Evolutionary conservation across 2,888 invertebrate species (phyloP), one percentile per base, ranked within the genome.

Genomic region (Holacanthella duospinosa): DNA sequence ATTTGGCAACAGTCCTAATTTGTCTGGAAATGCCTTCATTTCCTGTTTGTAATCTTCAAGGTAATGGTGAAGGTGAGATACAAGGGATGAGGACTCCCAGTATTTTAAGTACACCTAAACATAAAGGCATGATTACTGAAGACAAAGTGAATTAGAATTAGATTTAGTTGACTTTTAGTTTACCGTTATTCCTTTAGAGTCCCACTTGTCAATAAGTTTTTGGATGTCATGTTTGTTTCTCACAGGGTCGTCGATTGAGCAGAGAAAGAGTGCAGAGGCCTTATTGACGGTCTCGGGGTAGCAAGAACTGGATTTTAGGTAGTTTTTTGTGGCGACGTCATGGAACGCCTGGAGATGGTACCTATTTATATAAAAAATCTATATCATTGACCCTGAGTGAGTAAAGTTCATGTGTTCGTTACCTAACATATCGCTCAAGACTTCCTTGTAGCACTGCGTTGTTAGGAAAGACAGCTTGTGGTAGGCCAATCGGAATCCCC

Each of bases 301-400:
- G 79, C 87, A 82, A 75, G 87, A 86, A 74, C 90, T 89, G 12
- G 91, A 86, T 62, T 86, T 81, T 73, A 88, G 82, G 77, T 93
- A 93, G 80, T 93, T 91, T 60, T 84, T 81, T 0, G 92, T 93
- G 3, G 92, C 88, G 48, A 85, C 84, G 55, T 87, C 84, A 76
- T 91, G 84, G 80, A 92, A 91, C 63, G 87, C 83, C 77, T 84
- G 85, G 82, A 93, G 77, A 77, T 93, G 92, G 76, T 88, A 89
- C 48, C 87, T 87, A 76, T 19, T 75, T 73, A 21, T 28, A 2
- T 21, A 28, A 27, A 28, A 55, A 55, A 21, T 58, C n/a, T n/a
- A n/a, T n/a, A n/a, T n/a, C n/a, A n/a, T 36, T 12, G 36, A 36
- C 16, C 36, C 36, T n/a, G n/a, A n/a, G n/a, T n/a, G n/a, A n/a